phyloP scores from a whole-genome alignment of 2,888 invertebrate genomes.

The Dryobota labecula region DNA sequence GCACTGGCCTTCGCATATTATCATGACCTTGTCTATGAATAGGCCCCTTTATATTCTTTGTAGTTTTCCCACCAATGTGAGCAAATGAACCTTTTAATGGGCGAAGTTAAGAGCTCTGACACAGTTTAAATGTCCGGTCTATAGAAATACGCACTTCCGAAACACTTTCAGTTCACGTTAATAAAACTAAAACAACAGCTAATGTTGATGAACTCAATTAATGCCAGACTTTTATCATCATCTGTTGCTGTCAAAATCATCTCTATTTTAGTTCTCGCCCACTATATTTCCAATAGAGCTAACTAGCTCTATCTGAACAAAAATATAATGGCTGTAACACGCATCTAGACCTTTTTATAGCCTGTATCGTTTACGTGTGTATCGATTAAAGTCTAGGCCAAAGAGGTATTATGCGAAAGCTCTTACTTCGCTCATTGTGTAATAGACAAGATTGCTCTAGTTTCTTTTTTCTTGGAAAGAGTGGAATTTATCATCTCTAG shows the following conservation, averaged over 20 bases:
- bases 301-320: conserved; percentile 13
- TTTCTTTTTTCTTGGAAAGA: conserved; percentile 14
- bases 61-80: conserved; percentile 42
- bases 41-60: conserved; percentile 61
- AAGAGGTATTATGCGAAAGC: conserved; percentile 27
- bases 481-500: conserved; percentile 24
- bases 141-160: conserved; percentile 50
- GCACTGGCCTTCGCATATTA: conserved; percentile 56
- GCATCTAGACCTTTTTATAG: conserved; percentile 47
- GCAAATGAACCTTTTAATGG: conserved; percentile 53
- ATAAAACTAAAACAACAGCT: conserved; percentile 17
- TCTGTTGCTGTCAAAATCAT: conserved; percentile 11
- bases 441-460: conserved; percentile 32
- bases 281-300: conserved; percentile 7
- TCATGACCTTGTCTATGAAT: conserved; percentile 67
- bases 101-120: conserved; percentile 42
- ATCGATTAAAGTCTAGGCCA: conserved; percentile 48
- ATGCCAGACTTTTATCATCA: not conserved
- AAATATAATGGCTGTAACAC: conserved; percentile 25
- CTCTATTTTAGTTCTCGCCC: conserved; percentile 29
- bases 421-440: conserved; percentile 28
- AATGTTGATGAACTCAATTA: conserved; percentile 16
- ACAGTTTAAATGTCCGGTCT: conserved; percentile 37
- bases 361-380: conserved; percentile 36
- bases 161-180: conserved; percentile 30